Conservation (phyloP, 1,140 invertebrate genomes). For the Leptinotarsa lineolata region DNA sequence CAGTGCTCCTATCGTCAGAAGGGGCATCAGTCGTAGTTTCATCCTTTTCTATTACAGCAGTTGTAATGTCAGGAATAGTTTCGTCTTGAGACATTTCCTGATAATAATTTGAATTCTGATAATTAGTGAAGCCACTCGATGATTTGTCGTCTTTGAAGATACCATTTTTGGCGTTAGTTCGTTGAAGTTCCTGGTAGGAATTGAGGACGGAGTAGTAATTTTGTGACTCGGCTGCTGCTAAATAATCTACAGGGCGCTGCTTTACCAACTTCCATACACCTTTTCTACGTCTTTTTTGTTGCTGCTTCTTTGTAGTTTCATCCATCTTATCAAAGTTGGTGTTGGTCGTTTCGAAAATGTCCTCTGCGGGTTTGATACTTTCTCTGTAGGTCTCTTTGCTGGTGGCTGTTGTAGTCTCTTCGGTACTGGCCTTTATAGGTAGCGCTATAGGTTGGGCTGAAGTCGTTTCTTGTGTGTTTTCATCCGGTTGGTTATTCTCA, state of each 20-base stretch:
- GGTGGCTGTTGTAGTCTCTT: constrained; percentile 27
- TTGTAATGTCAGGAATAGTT: background rate
- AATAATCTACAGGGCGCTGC: constrained; percentile 63
- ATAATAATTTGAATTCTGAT: background rate
- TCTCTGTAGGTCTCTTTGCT: constrained; percentile 23
- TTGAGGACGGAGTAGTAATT: constrained; percentile 51
- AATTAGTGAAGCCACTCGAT: background rate
- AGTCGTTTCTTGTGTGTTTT: background rate
- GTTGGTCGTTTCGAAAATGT: constrained; percentile 24
- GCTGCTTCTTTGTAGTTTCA: background rate
- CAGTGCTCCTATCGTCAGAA: background rate
- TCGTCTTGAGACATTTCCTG: background rate
- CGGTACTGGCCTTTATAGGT: constrained; percentile 25
- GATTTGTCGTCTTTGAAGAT: background rate
- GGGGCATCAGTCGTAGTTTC: background rate
- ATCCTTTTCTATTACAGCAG: background rate
- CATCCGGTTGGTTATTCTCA: background rate
- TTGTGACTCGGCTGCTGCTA: constrained; percentile 73
- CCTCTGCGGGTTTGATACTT: constrained; percentile 26
- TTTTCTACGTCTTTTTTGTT: constrained; percentile 57
- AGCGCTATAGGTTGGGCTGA: constrained; percentile 27
- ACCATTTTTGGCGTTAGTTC: constrained; percentile 20
- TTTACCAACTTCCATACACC: constrained; percentile 70
- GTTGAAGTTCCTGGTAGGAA: constrained; percentile 36
- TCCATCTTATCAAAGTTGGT: constrained; percentile 22